Evolutionary conservation across 92 coral and sea anemone species (phyloP).

Genomic region (Desmophyllum pertusum): DNA sequence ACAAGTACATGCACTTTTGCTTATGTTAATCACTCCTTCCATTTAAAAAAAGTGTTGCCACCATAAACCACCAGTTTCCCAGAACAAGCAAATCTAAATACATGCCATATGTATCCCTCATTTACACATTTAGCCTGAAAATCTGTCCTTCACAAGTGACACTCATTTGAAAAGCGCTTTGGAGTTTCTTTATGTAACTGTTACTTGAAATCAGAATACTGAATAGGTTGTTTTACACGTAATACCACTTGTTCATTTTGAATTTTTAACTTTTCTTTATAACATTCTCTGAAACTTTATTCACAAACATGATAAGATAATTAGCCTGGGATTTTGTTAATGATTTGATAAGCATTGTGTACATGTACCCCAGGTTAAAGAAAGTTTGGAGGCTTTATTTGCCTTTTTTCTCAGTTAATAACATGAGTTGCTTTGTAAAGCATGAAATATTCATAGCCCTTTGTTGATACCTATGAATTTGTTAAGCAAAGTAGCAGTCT

Average conservation of each 20-base stretch:
- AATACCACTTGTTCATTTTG: background rate
- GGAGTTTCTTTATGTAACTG: background rate
- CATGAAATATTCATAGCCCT: conserved; percentile 37
- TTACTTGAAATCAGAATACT: background rate
- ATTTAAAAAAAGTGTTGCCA: conserved; percentile 10
- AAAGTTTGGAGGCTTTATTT: background rate
- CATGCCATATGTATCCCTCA: background rate
- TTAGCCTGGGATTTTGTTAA: background rate
- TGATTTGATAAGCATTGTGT: no score
- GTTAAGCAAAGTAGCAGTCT: background rate
- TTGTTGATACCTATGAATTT: conserved; percentile 8
- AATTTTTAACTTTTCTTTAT: background rate
- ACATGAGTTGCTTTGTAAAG: background rate
- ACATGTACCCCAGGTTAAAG: background rate
- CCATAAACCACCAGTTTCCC: conserved; percentile 37
- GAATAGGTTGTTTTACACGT: background rate
- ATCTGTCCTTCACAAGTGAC: background rate
- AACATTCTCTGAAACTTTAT: background rate
- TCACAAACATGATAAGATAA: background rate
- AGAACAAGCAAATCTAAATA: background rate
- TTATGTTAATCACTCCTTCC: background rate
- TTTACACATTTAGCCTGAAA: background rate
- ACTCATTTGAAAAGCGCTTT: background rate
- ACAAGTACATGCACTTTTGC: background rate
- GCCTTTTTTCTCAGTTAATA: background rate